phyloP scores from a whole-genome alignment of 2,888 invertebrate species.

The Cataglyphis cursor region DNA sequence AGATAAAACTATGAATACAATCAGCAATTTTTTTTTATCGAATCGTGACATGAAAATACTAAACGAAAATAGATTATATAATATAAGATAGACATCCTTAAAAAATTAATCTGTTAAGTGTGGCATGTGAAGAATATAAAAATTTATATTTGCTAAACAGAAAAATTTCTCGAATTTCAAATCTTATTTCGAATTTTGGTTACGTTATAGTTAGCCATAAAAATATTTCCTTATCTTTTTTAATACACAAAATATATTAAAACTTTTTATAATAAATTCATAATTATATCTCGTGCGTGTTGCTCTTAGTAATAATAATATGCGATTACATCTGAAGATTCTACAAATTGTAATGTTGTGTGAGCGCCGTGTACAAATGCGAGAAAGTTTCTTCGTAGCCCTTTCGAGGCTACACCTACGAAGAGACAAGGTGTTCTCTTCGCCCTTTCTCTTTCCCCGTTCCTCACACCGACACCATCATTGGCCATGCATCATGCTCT shows the following conservation, averaged over 20 bases:
- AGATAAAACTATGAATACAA: background rate
- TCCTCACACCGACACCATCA: constrained; percentile 59
- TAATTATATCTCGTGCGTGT: background rate
- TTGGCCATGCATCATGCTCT: constrained; percentile 72
- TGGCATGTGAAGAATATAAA: background rate
- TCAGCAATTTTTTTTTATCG: constrained; percentile 2
- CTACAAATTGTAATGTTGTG: constrained; percentile 15
- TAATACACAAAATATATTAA: background rate
- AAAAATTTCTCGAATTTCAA: background rate
- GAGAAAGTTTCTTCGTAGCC: constrained; percentile 34
- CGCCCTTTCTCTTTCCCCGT: constrained; percentile 49
- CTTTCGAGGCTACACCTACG: constrained; percentile 41
- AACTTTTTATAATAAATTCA: constrained; percentile 12
- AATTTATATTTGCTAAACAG: background rate
- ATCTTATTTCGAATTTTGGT: background rate
- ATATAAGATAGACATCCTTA: background rate
- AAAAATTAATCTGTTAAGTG: constrained; percentile 19
- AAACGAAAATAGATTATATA: background rate
- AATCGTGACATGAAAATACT: background rate
- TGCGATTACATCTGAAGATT: background rate
- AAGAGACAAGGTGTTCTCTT: constrained; percentile 59
- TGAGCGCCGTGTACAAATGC: constrained; percentile 30
- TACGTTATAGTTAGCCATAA: background rate
- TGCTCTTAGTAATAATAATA: background rate
- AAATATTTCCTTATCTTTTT: background rate